Evolutionary conservation across 2,888 invertebrate genomes (phyloP).

Genomic region (Cremastobaeus sp.): DNA sequence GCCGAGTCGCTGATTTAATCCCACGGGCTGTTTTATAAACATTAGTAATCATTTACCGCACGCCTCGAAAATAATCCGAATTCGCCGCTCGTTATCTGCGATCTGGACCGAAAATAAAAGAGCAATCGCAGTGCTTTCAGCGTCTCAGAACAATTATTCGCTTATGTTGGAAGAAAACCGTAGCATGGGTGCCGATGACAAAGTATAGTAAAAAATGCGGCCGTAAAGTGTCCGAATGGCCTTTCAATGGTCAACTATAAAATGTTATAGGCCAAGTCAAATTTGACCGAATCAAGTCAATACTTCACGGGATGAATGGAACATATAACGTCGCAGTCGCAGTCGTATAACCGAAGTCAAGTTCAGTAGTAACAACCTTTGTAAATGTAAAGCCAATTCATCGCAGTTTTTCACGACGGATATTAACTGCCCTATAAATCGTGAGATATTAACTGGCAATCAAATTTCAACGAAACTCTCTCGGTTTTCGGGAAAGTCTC

Average conservation of each 20-base stretch:
- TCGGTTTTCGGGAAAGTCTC: conserved; percentile 47
- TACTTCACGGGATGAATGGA: conserved; percentile 47
- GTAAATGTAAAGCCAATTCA: conserved; percentile 46
- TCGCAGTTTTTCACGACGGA: conserved; percentile 35
- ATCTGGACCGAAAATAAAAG: no score
- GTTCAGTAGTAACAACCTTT: conserved; percentile 58
- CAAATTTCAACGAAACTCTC: conserved; percentile 50
- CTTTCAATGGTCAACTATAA: conserved; percentile 51
- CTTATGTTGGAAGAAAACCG: conserved; percentile 19
- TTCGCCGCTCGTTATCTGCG: no score
- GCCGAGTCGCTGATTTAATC: no score
- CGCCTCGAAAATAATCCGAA: no score
- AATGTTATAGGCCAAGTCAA: conserved; percentile 52
- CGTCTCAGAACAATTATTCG: conserved; percentile 37
- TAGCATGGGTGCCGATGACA: conserved; percentile 40
- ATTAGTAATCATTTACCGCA: no score
- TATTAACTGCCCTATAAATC: conserved; percentile 57
- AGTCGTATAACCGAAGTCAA: conserved; percentile 53
- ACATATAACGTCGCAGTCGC: conserved; percentile 28
- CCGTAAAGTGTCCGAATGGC: conserved; percentile 42
- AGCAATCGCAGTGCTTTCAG: no score
- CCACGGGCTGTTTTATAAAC: no score
- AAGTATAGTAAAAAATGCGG: conserved; percentile 51
- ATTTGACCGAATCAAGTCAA: conserved; percentile 59
- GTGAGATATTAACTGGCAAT: conserved; percentile 56